These are phyloP conservation scores for Athrips mouffetella DNA, from an alignment of 2,888 invertebrate genomes.

Conservation along the genomic window DNA sequence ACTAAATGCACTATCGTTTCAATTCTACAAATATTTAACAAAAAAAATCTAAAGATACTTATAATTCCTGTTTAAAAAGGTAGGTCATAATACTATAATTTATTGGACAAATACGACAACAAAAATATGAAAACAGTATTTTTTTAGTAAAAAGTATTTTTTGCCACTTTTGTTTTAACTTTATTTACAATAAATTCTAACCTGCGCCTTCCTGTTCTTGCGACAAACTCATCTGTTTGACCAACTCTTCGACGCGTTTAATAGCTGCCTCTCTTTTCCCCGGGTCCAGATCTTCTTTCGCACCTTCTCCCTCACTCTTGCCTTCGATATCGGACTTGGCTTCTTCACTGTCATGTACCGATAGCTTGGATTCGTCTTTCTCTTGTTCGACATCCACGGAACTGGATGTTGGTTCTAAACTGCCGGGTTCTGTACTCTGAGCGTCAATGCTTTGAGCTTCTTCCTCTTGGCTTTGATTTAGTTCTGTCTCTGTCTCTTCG, in stretches of 20 bases:
- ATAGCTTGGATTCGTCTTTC: constrained; percentile 37
- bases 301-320: constrained; percentile 36
- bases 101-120: no score
- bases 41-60: no score
- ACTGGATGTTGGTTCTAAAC: constrained; percentile 45
- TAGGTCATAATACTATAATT: no score
- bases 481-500: constrained; percentile 62
- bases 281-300: constrained; percentile 48
- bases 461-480: constrained; percentile 29
- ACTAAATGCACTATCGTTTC: no score
- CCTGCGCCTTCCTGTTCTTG: constrained; percentile 81
- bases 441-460: constrained; percentile 49
- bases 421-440: constrained; percentile 22
- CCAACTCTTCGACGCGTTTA: constrained; percentile 81
- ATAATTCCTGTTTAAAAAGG: no score
- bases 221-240: constrained; percentile 89
- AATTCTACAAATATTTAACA: no score
- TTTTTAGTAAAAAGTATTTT: no score
- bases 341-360: constrained; percentile 51
- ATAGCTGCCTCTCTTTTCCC: constrained; percentile 69
- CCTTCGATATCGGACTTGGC: constrained; percentile 37
- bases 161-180: no score
- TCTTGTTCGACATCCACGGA: constrained; percentile 51
- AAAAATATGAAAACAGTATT: no score
- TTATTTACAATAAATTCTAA: no score